Evolutionary conservation across 1,140 invertebrate species (phyloP).

Genomic region (Sinonovacula constricta): DNA sequence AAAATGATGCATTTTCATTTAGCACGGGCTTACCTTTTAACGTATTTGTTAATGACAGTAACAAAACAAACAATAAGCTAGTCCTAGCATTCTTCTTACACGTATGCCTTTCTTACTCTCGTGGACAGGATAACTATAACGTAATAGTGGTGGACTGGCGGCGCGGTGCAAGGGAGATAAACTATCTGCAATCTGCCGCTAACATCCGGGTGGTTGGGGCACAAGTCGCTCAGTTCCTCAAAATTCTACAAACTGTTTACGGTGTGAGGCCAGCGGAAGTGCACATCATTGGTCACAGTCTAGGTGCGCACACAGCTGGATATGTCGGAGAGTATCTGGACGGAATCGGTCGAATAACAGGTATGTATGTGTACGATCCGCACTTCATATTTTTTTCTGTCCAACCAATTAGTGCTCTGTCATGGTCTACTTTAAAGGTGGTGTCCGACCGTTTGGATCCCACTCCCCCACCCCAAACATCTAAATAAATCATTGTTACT

Average conservation of each 20-base stretch:
- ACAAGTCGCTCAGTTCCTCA: conserved; percentile 89
- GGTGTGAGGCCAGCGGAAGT: conserved; percentile 51
- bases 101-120: background rate
- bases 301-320: conserved; percentile 92
- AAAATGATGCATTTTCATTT: background rate
- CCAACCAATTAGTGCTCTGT: too few species aligned
- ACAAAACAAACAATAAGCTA: background rate
- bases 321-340: conserved; percentile 92
- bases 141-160: conserved; percentile 53
- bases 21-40: background rate
- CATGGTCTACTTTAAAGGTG: too few species aligned
- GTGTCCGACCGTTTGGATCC: too few species aligned
- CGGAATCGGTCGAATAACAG: conserved; percentile 87
- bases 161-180: conserved; percentile 83
- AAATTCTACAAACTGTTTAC: conserved; percentile 50
- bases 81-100: background rate
- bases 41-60: background rate
- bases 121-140: conserved; percentile 52
- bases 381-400: too few species aligned
- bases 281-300: conserved; percentile 93
- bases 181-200: conserved; percentile 93
- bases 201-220: conserved; percentile 95
- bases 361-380: too few species aligned
- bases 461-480: too few species aligned
- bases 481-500: too few species aligned